These are phyloP conservation scores for Globicephala melas DNA, from an alignment of 2,113 vertebrate species.

Conservation along the genomic window DNA sequence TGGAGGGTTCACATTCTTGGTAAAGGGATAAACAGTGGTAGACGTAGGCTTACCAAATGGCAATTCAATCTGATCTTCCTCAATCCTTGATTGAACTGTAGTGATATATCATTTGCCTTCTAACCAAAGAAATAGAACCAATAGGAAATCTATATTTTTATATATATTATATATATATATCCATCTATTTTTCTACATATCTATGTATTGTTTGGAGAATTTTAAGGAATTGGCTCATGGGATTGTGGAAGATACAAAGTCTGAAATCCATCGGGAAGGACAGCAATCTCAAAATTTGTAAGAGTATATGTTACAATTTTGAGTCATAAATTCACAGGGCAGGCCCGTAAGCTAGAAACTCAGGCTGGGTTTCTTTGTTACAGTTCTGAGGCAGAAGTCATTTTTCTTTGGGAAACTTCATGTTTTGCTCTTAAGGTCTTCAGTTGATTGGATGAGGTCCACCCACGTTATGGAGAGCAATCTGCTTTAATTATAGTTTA, in stretches of 20 bases:
- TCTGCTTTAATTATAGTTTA: too few species aligned
- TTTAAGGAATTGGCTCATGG: not conserved
- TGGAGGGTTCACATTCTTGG: not conserved
- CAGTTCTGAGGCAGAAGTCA: not conserved
- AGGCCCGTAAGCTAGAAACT: not conserved
- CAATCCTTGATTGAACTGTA: not conserved
- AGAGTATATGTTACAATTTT: not conserved
- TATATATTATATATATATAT: too few species aligned
- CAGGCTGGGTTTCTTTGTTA: not conserved
- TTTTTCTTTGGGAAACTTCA: not conserved
- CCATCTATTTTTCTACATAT: not conserved
- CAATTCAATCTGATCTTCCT: not conserved
- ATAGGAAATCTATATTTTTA: not conserved
- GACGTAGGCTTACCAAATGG: not conserved
- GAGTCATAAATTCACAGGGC: not conserved
- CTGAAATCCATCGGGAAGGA: not conserved
- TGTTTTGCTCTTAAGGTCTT: not conserved
- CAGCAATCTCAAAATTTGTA: not conserved
- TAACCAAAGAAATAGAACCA: not conserved
- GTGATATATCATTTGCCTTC: not conserved
- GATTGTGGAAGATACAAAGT: not conserved
- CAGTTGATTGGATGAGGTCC: not conserved
- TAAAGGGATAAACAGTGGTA: not conserved
- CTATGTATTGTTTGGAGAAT: not conserved
- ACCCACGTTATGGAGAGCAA: not conserved